A percentile compares a stretch with the other conserved stretches of the same genome.
Conservation (phyloP, 1,140 invertebrate genomes). For the Campoletis sonorensis region DNA sequence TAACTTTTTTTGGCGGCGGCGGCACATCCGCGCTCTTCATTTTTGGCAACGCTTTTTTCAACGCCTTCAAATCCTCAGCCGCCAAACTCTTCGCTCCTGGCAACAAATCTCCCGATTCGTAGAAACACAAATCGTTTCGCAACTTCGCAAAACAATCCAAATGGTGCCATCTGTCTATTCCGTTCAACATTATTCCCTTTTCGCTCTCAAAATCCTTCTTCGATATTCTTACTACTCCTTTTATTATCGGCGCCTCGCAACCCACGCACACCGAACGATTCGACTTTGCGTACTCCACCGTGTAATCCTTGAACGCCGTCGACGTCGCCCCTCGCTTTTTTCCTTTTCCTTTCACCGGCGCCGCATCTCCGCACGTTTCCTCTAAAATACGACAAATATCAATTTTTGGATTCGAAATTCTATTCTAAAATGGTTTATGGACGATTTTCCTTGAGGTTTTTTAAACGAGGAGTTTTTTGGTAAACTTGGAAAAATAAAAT, state of each 20-base stretch:
- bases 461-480: no score
- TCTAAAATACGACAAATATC: slow-evolving; percentile 22
- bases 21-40: slow-evolving; percentile 79
- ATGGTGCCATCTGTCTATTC: slow-evolving; percentile 92
- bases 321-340: slow-evolving; percentile 69
- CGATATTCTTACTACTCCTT: slow-evolving; percentile 88
- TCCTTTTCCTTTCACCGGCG: slow-evolving; percentile 63
- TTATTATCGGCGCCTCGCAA: slow-evolving; percentile 92
- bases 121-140: slow-evolving; percentile 86
- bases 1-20: slow-evolving; percentile 81
- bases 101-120: slow-evolving; percentile 82
- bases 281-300: slow-evolving; percentile 93
- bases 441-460: no score
- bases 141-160: slow-evolving; percentile 92
- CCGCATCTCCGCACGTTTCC: slow-evolving; percentile 42
- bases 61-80: slow-evolving; percentile 84
- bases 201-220: slow-evolving; percentile 93
- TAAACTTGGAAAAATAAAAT: no score
- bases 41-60: slow-evolving; percentile 84
- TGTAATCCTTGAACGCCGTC: slow-evolving; percentile 82
- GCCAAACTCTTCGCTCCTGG: slow-evolving; percentile 86
- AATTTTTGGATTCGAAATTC: no score
- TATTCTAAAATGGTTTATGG: no score
- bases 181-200: slow-evolving; percentile 87
- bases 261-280: slow-evolving; percentile 87